Evolutionary conservation across 1,140 invertebrate genomes (phyloP).

Genomic region (Gonioctena quinquepunctata): DNA sequence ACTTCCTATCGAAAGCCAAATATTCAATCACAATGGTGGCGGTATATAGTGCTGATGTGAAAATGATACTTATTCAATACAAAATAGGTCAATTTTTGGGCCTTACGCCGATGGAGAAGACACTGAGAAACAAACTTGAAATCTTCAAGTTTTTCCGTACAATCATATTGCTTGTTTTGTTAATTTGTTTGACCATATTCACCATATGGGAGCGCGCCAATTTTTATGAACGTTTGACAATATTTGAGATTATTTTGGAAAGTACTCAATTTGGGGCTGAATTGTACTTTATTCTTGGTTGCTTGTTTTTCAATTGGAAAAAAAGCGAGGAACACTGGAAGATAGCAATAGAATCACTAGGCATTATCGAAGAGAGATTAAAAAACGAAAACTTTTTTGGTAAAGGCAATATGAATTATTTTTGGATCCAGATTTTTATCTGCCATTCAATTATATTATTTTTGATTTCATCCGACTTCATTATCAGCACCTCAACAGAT

Average conservation of each 20-base stretch:
- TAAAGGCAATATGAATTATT: background rate
- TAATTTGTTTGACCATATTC: background rate
- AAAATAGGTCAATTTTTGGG: background rate
- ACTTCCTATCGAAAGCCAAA: background rate
- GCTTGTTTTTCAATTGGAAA: background rate
- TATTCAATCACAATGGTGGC: background rate
- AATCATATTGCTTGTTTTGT: background rate
- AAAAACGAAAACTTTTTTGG: background rate
- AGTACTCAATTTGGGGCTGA: background rate
- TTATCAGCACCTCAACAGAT: background rate
- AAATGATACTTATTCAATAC: background rate
- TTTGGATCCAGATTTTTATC: background rate
- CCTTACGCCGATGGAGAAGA: background rate
- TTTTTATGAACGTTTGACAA: background rate
- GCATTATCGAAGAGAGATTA: background rate
- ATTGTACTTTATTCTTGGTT: background rate
- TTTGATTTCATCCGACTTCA: background rate
- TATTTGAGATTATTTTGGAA: background rate
- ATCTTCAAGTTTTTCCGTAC: background rate
- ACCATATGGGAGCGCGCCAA: background rate
- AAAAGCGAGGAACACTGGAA: background rate
- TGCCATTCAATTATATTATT: background rate
- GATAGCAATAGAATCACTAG: background rate
- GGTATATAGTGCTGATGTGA: background rate
- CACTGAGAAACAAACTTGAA: background rate